Evolutionary conservation across 1,140 invertebrate species (phyloP).

Genomic region (Zaprionus gabonicus): DNA sequence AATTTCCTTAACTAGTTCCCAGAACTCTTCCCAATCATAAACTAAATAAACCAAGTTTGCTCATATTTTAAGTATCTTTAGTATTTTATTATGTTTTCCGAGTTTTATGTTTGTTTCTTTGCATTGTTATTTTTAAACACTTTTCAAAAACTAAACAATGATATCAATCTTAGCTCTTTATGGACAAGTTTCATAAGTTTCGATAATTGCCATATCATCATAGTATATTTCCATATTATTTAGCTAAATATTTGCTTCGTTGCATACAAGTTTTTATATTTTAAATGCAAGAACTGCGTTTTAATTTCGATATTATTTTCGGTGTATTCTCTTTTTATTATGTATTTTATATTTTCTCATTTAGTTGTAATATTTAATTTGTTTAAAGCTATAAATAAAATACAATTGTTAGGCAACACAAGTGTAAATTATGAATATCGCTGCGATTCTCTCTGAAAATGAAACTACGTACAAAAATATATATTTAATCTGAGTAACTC

Average conservation of each 20-base stretch:
- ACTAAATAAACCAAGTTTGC: neutral
- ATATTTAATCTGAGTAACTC: conserved; percentile 63
- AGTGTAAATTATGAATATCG: conserved; percentile 60
- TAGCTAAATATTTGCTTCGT: conserved; percentile 57
- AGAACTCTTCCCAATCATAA: neutral
- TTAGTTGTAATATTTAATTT: conserved; percentile 27
- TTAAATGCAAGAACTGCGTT: conserved; percentile 69
- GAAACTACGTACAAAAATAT: conserved; percentile 48
- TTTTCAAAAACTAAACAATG: conserved; percentile 71
- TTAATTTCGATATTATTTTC: conserved; percentile 34
- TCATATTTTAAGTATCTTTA: conserved; percentile 31
- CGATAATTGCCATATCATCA: neutral
- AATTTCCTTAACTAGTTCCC: neutral
- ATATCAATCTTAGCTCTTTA: conserved; percentile 63
- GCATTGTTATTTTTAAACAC: conserved; percentile 51
- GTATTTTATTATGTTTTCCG: conserved; percentile 31
- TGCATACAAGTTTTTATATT: conserved; percentile 34
- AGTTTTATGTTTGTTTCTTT: conserved; percentile 34
- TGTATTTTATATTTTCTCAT: conserved; percentile 23
- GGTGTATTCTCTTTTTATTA: conserved; percentile 26
- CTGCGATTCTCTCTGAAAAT: conserved; percentile 34
- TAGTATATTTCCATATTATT: conserved; percentile 8
- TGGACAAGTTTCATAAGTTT: conserved; percentile 61
- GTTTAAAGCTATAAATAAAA: conserved; percentile 63
- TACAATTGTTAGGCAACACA: conserved; percentile 60